Evolutionary conservation across 2,888 invertebrate species (phyloP).

Genomic region (Beris morrisii): DNA sequence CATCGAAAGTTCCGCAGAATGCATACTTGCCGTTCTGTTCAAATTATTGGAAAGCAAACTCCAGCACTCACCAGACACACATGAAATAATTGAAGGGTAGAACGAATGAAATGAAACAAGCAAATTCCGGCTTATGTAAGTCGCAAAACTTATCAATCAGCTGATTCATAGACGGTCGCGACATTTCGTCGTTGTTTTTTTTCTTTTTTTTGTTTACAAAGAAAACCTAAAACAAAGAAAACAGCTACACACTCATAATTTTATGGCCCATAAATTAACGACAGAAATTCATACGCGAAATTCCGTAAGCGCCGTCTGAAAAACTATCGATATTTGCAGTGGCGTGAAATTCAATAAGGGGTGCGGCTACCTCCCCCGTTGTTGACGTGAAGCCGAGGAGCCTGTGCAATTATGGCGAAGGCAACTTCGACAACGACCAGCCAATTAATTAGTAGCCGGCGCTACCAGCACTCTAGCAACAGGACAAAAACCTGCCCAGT

Average conservation of each 20-base stretch:
- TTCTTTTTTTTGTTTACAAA: slow-evolving; percentile 17
- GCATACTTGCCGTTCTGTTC: no score
- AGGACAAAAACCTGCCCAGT: no score
- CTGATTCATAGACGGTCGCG: slow-evolving; percentile 17
- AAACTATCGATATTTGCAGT: slow-evolving; percentile 13
- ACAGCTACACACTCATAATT: no score
- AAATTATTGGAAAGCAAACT: no score
- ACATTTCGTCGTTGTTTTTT: slow-evolving; percentile 1
- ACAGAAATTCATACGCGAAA: no score
- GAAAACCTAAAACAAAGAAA: not conserved
- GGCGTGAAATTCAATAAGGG: slow-evolving; percentile 8
- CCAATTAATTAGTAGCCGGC: no score
- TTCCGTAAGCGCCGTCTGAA: not conserved
- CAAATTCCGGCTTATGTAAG: slow-evolving; percentile 21
- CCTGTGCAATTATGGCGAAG: no score
- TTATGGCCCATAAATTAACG: no score
- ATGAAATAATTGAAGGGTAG: not conserved
- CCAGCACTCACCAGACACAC: not conserved
- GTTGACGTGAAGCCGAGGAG: slow-evolving; percentile 1
- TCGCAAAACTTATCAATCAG: slow-evolving; percentile 3
- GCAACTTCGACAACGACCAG: no score
- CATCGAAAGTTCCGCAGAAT: no score
- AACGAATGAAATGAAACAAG: no score
- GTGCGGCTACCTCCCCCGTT: slow-evolving; percentile 24
- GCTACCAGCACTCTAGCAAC: no score